Conservation (phyloP, 2,113 vertebrate genomes). For the Rafetus swinhoei region DNA sequence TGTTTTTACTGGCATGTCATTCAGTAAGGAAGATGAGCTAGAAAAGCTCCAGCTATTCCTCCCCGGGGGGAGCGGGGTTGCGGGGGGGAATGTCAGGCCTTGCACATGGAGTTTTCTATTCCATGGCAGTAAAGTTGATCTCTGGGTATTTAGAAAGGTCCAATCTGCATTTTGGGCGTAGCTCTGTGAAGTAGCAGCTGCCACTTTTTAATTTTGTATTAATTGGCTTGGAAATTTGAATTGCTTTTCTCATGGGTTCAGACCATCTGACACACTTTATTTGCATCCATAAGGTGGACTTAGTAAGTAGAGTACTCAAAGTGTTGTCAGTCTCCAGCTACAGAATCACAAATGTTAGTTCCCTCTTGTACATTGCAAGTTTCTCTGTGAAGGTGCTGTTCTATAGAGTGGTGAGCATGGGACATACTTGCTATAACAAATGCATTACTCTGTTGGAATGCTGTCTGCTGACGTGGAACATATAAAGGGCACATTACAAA, state of each 20-base stretch:
- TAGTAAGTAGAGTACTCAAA: not conserved
- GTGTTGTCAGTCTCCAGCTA: not conserved
- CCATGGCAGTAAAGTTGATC: not conserved
- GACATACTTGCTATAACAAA: not conserved
- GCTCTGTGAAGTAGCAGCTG: not conserved
- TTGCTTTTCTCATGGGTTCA: not conserved
- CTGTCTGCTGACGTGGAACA: not conserved
- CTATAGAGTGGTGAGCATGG: not conserved
- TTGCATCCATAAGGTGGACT: not conserved
- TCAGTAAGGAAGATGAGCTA: not conserved
- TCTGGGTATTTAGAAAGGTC: not conserved
- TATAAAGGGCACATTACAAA: not conserved
- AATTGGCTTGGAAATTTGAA: not conserved
- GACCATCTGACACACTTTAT: not conserved
- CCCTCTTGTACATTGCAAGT: not conserved
- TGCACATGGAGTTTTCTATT: not conserved
- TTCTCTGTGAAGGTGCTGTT: not conserved
- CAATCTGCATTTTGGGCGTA: fast-evolving
- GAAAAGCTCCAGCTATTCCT: not conserved
- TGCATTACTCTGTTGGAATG: not conserved
- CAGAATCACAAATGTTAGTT: not conserved
- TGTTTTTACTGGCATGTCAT: too few relatives aligned
- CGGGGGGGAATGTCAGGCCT: not conserved
- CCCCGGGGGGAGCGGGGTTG: not conserved
- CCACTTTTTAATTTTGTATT: not conserved